Conservation (phyloP, 2,113 vertebrate genomes). For the Felis chaus region DNA sequence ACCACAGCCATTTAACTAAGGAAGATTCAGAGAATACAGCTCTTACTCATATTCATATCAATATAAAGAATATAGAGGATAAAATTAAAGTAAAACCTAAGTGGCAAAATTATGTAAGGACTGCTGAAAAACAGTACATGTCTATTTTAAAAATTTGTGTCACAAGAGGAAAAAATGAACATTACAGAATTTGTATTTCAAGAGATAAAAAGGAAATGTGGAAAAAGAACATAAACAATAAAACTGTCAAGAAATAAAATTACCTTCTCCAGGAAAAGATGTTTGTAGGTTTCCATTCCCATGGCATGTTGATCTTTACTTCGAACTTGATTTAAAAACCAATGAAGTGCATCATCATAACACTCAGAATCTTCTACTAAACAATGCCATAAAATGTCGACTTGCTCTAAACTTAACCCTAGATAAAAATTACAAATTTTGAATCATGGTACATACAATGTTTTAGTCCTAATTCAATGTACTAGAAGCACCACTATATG, state of each 20-base stretch:
- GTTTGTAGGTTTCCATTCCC: constrained; percentile 99
- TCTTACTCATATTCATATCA: background rate
- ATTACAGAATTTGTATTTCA: background rate
- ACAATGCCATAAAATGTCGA: constrained; percentile 99
- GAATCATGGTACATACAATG: background rate
- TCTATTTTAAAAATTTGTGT: background rate
- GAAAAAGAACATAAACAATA: background rate
- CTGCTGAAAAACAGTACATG: background rate
- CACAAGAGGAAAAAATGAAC: background rate
- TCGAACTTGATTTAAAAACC: constrained; percentile 99
- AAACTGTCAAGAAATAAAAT: constrained; percentile 30
- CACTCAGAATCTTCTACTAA: constrained; percentile 98
- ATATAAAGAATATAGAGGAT: background rate
- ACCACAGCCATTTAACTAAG: background rate
- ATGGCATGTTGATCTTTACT: constrained; percentile 99
- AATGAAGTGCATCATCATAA: constrained; percentile 97
- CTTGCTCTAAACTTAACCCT: constrained; percentile 99
- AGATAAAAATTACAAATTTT: constrained; percentile 56
- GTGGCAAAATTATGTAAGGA: background rate
- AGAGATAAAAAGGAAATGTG: background rate
- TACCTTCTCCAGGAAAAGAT: constrained; percentile 99
- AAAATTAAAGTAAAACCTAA: constrained; percentile 38
- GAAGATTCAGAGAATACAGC: background rate
- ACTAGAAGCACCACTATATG: background rate
- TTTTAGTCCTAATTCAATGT: background rate